Conservation (phyloP, 2,113 vertebrate species). For the Sigmodon hispidus region DNA sequence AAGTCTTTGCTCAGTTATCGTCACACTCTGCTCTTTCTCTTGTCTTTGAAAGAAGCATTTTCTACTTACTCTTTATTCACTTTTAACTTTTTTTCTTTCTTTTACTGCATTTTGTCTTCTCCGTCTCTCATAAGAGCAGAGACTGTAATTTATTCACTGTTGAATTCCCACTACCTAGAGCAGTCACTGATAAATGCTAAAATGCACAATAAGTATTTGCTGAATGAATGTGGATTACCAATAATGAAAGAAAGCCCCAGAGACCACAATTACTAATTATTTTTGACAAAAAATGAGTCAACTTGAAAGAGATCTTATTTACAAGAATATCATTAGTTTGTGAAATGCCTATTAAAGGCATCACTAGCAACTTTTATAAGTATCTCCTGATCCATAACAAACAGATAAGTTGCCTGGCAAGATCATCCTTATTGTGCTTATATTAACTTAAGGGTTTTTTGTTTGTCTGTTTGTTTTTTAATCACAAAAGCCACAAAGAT, state of each 20-base stretch:
- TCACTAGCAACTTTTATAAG: background rate
- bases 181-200: conserved; percentile 33
- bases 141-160: background rate
- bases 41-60: conserved; percentile 12
- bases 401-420: background rate
- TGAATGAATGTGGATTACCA: conserved; percentile 6
- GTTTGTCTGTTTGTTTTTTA: no score
- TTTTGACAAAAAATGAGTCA: conserved; percentile 30
- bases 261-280: conserved; percentile 21
- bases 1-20: background rate
- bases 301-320: background rate
- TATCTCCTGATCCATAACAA: background rate
- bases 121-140: background rate
- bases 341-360: background rate
- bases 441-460: background rate
- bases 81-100: background rate
- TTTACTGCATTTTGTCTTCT: background rate
- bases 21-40: background rate
- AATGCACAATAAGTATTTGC: conserved; percentile 41
- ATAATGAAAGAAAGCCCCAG: background rate
- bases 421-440: background rate
- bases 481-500: background rate
- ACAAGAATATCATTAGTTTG: conserved; percentile 20
- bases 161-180: background rate
- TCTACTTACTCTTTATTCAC: background rate